Evolutionary conservation across 2,888 invertebrate species (phyloP).

Genomic region (Agonopterix alstromeriana): DNA sequence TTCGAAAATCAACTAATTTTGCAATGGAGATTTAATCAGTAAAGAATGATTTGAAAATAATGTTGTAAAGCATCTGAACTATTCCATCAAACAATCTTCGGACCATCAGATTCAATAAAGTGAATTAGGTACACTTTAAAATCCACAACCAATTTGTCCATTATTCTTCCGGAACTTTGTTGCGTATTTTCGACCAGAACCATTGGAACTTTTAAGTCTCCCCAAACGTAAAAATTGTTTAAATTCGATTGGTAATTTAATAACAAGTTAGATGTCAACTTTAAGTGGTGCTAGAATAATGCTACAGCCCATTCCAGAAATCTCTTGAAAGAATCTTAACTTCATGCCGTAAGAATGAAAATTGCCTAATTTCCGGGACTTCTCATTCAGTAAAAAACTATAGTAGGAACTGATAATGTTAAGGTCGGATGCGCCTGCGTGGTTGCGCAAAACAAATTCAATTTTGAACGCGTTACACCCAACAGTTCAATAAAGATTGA

Average conservation of each 20-base stretch:
- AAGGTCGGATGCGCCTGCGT: constrained; percentile 30
- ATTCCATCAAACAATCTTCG: constrained; percentile 1
- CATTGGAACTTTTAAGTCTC: constrained; percentile 8
- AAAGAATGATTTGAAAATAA: too few species aligned
- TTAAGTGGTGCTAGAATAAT: too few species aligned
- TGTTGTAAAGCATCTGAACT: too few species aligned
- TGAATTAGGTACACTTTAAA: constrained; percentile 6
- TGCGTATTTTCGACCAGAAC: constrained; percentile 12
- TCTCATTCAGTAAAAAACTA: too few species aligned
- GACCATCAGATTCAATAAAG: constrained; percentile 16
- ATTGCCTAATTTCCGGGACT: neutral
- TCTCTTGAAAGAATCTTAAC: neutral
- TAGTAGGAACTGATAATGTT: constrained; percentile 12
- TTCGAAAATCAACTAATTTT: too few species aligned
- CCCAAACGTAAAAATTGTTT: constrained; percentile 1
- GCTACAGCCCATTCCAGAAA: too few species aligned
- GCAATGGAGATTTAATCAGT: too few species aligned
- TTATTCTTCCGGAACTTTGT: constrained; percentile 30
- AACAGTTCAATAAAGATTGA: neutral
- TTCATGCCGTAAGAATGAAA: neutral
- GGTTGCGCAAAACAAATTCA: constrained; percentile 35
- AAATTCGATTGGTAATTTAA: too few species aligned
- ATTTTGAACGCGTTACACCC: constrained; percentile 25
- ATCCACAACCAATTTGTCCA: constrained; percentile 14
- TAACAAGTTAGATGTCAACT: too few species aligned